phyloP scores from a whole-genome alignment of 2,797 vertebrate genomes.

The Thripadectes ignobilis region DNA sequence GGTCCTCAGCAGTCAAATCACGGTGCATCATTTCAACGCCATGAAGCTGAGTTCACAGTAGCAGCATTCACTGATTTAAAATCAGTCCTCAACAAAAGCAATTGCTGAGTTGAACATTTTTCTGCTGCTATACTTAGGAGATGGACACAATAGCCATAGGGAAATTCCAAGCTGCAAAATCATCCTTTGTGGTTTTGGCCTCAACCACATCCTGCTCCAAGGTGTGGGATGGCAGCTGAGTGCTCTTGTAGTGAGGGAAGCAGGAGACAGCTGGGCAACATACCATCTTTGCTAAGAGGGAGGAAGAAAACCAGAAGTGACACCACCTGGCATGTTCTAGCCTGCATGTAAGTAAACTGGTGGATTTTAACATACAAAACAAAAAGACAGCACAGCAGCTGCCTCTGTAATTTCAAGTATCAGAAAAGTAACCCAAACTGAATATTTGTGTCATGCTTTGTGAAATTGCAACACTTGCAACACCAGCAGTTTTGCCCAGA shows the following conservation, averaged over 20 bases:
- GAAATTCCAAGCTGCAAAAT: slow-evolving; percentile 50
- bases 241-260: not conserved
- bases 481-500: not conserved
- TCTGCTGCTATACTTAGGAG: not conserved
- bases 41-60: not conserved
- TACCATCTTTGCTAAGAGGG: not conserved
- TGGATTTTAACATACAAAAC: not conserved
- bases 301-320: not conserved
- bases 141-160: not conserved
- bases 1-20: not conserved
- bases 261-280: not conserved
- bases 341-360: not conserved
- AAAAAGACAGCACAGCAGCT: not conserved
- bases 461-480: not conserved
- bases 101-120: not conserved
- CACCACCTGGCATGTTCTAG: not conserved
- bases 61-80: not conserved
- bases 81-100: not conserved
- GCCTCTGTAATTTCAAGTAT: not conserved
- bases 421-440: not conserved
- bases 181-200: slow-evolving; percentile 26
- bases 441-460: not conserved
- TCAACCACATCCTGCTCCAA: slow-evolving; percentile 17
- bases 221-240: not conserved
- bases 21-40: not conserved